phyloP scores from a whole-genome alignment of 2,113 vertebrate species.

The Odontesthes bonariensis region DNA sequence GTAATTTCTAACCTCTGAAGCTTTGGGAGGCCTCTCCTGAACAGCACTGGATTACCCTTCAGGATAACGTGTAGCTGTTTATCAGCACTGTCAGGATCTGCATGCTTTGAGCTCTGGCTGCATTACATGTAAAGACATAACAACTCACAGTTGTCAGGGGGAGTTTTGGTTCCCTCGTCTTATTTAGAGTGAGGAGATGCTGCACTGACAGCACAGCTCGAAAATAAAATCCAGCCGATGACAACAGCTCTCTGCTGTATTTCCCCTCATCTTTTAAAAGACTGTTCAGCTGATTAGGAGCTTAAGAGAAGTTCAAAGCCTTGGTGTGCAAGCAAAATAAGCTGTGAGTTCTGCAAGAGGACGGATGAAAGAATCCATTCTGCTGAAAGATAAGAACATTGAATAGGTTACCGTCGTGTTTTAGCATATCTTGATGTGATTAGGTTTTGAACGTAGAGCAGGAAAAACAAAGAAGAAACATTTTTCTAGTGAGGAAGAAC shows the following conservation, averaged over 20 bases:
- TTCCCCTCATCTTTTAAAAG: conserved; percentile 3
- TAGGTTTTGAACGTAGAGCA: too few species aligned
- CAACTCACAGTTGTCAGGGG: conserved; percentile 33
- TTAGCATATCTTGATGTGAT: too few species aligned
- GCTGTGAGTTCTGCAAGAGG: neutral
- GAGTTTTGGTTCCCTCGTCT: conserved; percentile 38
- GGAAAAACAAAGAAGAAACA: too few species aligned
- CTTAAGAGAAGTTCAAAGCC: neutral
- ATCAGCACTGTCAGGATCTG: conserved; percentile 38
- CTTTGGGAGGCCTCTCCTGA: conserved; percentile 25
- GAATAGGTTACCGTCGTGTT: too few species aligned
- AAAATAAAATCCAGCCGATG: conserved; percentile 37
- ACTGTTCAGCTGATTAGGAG: conserved; percentile 18
- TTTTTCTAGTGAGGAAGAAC: too few species aligned
- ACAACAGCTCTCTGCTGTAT: conserved; percentile 5
- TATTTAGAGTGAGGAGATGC: conserved; percentile 29
- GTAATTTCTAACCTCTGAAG: conserved; percentile 42
- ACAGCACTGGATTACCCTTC: conserved; percentile 37
- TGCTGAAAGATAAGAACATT: too few species aligned
- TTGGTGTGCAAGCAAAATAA: neutral
- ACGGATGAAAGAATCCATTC: neutral
- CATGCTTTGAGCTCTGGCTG: conserved; percentile 23
- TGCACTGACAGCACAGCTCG: conserved; percentile 26
- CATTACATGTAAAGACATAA: conserved; percentile 20
- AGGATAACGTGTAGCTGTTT: conserved; percentile 37